phyloP scores from a whole-genome alignment of 2,797 vertebrate genomes.

The Tapirus indicus region DNA sequence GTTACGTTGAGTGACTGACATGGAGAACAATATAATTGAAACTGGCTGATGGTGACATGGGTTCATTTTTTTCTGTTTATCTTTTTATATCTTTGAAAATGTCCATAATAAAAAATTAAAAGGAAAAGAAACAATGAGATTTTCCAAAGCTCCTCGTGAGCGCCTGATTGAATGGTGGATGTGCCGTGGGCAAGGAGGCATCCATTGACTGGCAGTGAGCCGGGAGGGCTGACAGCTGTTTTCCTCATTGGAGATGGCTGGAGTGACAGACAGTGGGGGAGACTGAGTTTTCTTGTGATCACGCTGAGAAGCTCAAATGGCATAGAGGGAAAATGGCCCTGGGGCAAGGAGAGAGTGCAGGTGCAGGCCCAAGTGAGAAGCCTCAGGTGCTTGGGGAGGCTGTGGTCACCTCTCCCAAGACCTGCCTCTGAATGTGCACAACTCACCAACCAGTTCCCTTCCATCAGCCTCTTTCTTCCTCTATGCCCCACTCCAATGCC shows the following conservation, averaged over 20 bases:
- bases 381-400: not conserved
- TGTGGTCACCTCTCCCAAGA: not conserved
- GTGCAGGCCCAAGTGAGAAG: not conserved
- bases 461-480: not conserved
- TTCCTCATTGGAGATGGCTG: not conserved
- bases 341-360: not conserved
- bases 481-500: not conserved
- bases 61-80: not conserved
- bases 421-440: not conserved
- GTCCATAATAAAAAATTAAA: not conserved
- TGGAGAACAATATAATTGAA: not conserved
- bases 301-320: not conserved
- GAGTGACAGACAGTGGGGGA: not conserved
- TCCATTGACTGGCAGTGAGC: not conserved
- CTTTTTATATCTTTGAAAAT: slow-evolving; percentile 9
- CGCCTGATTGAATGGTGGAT: not conserved
- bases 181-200: not conserved
- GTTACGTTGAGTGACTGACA: not conserved
- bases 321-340: not conserved
- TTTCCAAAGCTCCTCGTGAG: not conserved
- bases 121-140: not conserved
- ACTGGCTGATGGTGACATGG: not conserved
- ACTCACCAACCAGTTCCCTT: not conserved
- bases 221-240: not conserved
- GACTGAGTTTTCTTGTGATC: not conserved